Conservation (phyloP, 2,888 invertebrate species). For the Argyra leucocephala region DNA sequence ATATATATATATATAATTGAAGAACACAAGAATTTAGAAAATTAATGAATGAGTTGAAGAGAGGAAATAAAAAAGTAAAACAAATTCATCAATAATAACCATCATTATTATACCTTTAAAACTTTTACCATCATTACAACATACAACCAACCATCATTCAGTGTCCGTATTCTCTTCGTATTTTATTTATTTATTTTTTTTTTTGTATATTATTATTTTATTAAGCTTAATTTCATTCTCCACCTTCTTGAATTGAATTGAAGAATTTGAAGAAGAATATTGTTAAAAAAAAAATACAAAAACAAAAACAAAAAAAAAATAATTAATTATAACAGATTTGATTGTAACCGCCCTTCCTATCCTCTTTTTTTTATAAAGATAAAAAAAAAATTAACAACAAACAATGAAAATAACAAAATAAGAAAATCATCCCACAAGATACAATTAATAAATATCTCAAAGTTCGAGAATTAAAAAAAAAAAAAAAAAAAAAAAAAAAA, state of each 20-base stretch:
- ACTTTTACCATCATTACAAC: not conserved
- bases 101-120: not conserved
- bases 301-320: not conserved
- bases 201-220: not conserved
- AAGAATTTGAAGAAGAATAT: too few relatives aligned
- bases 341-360: not conserved
- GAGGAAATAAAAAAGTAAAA: not conserved
- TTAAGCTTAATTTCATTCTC: not conserved
- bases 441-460: too few relatives aligned
- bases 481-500: too few relatives aligned
- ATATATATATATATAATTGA: too few relatives aligned
- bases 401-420: too few relatives aligned
- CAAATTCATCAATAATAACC: not conserved
- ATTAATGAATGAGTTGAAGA: not conserved
- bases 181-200: not conserved
- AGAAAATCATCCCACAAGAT: too few relatives aligned
- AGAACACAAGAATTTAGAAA: not conserved
- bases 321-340: conserved; percentile 6
- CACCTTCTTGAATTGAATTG: not conserved
- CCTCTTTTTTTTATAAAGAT: not conserved
- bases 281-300: not conserved
- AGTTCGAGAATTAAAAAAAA: too few relatives aligned
- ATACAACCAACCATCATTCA: not conserved
- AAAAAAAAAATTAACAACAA: too few relatives aligned
- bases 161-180: too few relatives aligned